A percentile compares a stretch with the other conserved stretches of the same genome.
These are phyloP conservation scores for Schizotus pectinicornis DNA, from an alignment of 2,888 invertebrate genomes.

Conservation along the genomic window DNA sequence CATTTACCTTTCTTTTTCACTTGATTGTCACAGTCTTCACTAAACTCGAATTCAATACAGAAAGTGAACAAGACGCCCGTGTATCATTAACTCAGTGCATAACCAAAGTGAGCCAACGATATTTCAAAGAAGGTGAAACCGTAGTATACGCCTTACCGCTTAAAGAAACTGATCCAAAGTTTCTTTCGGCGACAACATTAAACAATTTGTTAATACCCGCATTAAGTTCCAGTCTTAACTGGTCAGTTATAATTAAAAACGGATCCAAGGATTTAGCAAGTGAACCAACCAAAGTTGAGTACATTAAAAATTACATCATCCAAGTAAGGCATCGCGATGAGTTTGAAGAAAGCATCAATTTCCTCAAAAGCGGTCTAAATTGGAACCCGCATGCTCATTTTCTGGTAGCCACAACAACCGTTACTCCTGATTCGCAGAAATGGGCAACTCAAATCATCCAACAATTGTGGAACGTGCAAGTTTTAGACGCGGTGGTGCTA, in stretches of 20 bases:
- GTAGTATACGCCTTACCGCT: neutral
- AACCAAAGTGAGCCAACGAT: neutral
- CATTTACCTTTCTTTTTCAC: too few relatives aligned
- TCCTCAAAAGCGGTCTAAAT: neutral
- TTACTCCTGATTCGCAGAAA: slow-evolving; percentile 14
- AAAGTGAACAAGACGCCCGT: neutral
- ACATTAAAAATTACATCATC: slow-evolving; percentile 2
- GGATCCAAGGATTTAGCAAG: neutral
- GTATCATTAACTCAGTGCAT: neutral
- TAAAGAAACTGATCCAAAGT: neutral
- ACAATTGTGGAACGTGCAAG: slow-evolving; percentile 12
- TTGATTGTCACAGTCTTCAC: too few relatives aligned
- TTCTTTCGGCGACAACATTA: neutral
- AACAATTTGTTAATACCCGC: neutral
- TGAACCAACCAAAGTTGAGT: neutral
- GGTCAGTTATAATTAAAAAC: neutral
- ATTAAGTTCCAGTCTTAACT: neutral
- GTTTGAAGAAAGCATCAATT: neutral
- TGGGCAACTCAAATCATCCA: slow-evolving; percentile 24
- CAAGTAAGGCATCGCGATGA: neutral
- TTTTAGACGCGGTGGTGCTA: slow-evolving; percentile 36
- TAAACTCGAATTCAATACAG: too few relatives aligned
- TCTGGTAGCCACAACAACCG: slow-evolving; percentile 8
- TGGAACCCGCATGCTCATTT: slow-evolving; percentile 21
- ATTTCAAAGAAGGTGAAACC: neutral